phyloP scores from a whole-genome alignment of 2,797 vertebrate genomes.

The Cheirogaleus major region DNA sequence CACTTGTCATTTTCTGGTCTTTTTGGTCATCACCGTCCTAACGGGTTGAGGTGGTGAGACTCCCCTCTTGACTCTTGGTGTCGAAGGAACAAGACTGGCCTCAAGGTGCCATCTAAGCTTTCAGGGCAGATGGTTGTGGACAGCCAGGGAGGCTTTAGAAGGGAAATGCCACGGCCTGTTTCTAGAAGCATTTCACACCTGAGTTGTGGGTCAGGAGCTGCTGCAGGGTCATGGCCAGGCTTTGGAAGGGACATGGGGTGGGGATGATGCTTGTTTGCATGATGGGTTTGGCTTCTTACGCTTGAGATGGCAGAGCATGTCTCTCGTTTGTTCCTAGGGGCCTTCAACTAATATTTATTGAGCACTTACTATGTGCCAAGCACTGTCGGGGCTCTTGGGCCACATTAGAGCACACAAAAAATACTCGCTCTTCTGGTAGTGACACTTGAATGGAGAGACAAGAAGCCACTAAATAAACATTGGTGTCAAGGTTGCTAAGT shows the following conservation, averaged over 20 bases:
- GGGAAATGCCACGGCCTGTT: not conserved
- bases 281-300: not conserved
- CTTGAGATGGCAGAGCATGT: not conserved
- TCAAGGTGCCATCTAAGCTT: not conserved
- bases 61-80: not conserved
- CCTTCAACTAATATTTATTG: not conserved
- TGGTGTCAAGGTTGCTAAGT: not conserved
- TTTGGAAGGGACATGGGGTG: rapidly evolving
- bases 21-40: too few relatives aligned
- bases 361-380: not conserved
- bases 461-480: not conserved
- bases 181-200: not conserved
- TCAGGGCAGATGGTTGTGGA: not conserved
- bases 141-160: too few relatives aligned
- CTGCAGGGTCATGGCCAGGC: not conserved
- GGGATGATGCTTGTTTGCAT: not conserved
- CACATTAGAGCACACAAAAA: not conserved
- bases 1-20: not conserved
- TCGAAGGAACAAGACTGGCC: not conserved
- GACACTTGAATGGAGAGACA: not conserved
- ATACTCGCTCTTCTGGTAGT: not conserved
- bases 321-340: not conserved
- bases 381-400: not conserved
- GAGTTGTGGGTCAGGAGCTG: not conserved
- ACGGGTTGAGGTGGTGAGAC: not conserved